Percentiles rank a stretch among this genome's conserved stretches.
Evolutionary conservation across 2,888 invertebrate genomes (phyloP).

Genomic region (Machimus rusticus): DNA sequence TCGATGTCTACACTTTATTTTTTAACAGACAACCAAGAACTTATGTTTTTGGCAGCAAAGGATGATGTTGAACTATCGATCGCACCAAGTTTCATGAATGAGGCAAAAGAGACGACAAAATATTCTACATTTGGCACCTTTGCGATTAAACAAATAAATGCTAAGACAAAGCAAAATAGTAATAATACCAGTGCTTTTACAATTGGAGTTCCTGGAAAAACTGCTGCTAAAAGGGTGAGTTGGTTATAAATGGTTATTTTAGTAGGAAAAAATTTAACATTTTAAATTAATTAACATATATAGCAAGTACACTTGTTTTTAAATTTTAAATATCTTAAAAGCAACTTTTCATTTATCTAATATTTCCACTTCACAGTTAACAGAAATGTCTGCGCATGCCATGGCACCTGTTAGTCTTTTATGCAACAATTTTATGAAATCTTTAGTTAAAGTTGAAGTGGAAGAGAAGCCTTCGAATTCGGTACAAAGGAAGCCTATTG

Average conservation of each 20-base stretch:
- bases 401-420: slow-evolving; percentile 60
- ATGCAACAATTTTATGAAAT: neutral
- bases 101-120: slow-evolving; percentile 53
- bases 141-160: slow-evolving; percentile 59
- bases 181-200: slow-evolving; percentile 33
- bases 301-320: no score
- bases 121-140: slow-evolving; percentile 64
- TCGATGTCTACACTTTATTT: slow-evolving; percentile 70
- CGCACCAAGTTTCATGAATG: slow-evolving; percentile 56
- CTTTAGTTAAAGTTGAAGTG: slow-evolving; percentile 45
- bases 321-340: no score
- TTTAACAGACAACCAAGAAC: slow-evolving; percentile 68
- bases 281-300: neutral
- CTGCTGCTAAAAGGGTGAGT: slow-evolving; percentile 64
- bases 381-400: slow-evolving; percentile 59
- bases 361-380: slow-evolving; percentile 54
- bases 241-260: neutral
- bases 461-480: neutral
- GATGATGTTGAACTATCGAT: slow-evolving; percentile 57
- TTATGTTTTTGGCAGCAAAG: slow-evolving; percentile 63
- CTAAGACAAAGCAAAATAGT: slow-evolving; percentile 43
- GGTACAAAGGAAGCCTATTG: neutral
- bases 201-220: slow-evolving; percentile 60
- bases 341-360: neutral
- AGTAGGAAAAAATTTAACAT: neutral